These are phyloP conservation scores for Parascotia fuliginaria DNA, from an alignment of 2,888 invertebrate species.

Conservation along the genomic window DNA sequence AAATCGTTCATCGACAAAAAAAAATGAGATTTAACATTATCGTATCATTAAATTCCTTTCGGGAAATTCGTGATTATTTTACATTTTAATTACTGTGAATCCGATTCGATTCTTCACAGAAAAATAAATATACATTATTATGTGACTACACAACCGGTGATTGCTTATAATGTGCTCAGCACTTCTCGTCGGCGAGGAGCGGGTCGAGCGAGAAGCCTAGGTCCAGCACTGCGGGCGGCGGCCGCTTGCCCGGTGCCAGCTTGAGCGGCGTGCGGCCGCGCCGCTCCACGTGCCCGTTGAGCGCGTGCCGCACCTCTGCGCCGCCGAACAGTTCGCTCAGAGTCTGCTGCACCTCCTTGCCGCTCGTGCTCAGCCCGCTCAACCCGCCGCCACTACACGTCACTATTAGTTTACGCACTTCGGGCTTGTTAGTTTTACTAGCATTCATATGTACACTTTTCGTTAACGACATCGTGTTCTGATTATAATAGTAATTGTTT, in stretches of 20 bases:
- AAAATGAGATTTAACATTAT: conserved; percentile 78
- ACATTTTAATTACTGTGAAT: conserved; percentile 61
- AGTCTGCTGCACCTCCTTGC: conserved; percentile 61
- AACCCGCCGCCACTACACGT: conserved; percentile 68
- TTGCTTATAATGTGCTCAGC: conserved; percentile 67
- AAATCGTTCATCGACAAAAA: conserved; percentile 66
- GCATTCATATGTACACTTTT: conserved; percentile 78
- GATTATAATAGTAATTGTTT: conserved; percentile 72
- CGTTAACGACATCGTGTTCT: conserved; percentile 67
- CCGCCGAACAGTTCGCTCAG: conserved; percentile 68
- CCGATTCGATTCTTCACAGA: conserved; percentile 74
- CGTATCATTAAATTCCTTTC: conserved; percentile 68
- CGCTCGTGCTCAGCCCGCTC: conserved; percentile 18
- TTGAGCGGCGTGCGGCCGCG: conserved; percentile 51
- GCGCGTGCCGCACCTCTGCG: conserved; percentile 57
- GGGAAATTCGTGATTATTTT: conserved; percentile 74
- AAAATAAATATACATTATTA: conserved; percentile 82
- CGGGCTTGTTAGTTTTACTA: conserved; percentile 76
- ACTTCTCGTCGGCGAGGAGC: conserved; percentile 81
- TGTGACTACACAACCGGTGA: conserved; percentile 78
- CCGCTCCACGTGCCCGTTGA: conserved; percentile 65
- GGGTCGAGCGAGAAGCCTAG: conserved; percentile 79
- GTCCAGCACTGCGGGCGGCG: conserved; percentile 64
- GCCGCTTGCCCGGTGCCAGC: conserved; percentile 54
- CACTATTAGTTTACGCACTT: conserved; percentile 81